phyloP scores from a whole-genome alignment of 2,113 vertebrate species.

The Rhinolophus sinicus region DNA sequence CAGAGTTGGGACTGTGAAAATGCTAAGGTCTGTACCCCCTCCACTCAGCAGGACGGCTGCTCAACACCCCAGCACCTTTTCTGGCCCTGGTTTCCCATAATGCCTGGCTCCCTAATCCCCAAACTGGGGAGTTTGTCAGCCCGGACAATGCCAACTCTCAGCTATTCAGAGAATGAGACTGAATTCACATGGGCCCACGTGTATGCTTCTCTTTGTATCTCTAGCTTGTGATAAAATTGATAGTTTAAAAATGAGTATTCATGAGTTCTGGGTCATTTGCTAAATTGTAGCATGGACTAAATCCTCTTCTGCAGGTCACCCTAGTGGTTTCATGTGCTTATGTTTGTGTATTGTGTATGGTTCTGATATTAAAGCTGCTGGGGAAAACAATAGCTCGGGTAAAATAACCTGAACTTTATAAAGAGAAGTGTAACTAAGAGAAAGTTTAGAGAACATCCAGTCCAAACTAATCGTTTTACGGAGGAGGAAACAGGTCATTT shows the following conservation, averaged over 20 bases:
- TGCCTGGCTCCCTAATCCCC: background rate
- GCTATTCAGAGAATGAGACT: background rate
- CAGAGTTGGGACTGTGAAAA: background rate
- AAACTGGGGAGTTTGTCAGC: background rate
- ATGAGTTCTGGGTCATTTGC: background rate
- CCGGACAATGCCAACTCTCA: background rate
- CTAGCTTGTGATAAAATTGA: background rate
- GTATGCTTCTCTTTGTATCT: background rate
- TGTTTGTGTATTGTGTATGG: background rate
- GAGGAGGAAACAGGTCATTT: background rate
- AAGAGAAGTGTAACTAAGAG: background rate
- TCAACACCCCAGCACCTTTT: background rate
- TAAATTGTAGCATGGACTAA: background rate
- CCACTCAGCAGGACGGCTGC: background rate
- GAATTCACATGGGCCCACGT: background rate
- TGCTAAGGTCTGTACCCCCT: background rate
- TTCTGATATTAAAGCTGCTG: background rate
- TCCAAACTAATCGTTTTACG: background rate
- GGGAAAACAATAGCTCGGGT: background rate
- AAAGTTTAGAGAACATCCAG: background rate
- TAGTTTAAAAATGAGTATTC: conserved; percentile 3
- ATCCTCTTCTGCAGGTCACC: background rate
- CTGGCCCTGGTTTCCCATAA: background rate
- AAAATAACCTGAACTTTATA: conserved; percentile 30
- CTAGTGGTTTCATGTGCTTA: background rate